Evolutionary conservation across 1,140 invertebrate species (phyloP), one percentile per base, ranked within the genome.

Genomic region (Heterodera carotae): DNA sequence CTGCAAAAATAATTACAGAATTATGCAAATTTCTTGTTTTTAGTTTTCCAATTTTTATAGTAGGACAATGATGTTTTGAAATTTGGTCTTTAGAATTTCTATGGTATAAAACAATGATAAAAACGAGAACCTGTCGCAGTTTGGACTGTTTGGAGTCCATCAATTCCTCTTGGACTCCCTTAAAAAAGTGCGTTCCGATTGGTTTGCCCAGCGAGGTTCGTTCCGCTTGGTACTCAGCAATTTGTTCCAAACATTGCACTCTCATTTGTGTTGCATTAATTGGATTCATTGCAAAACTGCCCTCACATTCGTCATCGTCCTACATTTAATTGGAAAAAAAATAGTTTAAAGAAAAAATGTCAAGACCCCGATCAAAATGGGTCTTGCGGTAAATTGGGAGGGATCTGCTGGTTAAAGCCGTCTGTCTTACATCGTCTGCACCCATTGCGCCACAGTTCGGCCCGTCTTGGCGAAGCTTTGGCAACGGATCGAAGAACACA

Each of bases 401-500:
- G n/a, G n/a, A n/a, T n/a, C n/a, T n/a, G n/a, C n/a, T n/a, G n/a
- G n/a, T n/a, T 2, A 43, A 43, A 62, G 1, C 60, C 60, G 8
- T 2, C 2, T 8, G 8, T 62, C 7, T 25, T 31, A 34, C 62
- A 15, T 66, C 53, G 34, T 74, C 64, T 25, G 25, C 56, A 25
- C n/a, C 15, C 18, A 15, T n/a, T 15, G 4, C 25, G 29, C 4
- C 36, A 29, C 53, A 5, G 25, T 31, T n/a, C 15, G 18, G 27
- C 5, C 27, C 72, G 6, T 66, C 72, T 18, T 74, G 72, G 0
- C 33, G 43, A 25, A 74, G 64, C 33, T 64, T 74, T 22, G 43
- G 56, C 27, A 74, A 74, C 15, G 75, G 75, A 0, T 76, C 75
- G 62, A 76, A 76, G 53, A 76, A 75, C 12, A 76, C 71, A 10